Conservation (phyloP, 2,113 vertebrate species). For the Sakesphorus luctuosus region DNA sequence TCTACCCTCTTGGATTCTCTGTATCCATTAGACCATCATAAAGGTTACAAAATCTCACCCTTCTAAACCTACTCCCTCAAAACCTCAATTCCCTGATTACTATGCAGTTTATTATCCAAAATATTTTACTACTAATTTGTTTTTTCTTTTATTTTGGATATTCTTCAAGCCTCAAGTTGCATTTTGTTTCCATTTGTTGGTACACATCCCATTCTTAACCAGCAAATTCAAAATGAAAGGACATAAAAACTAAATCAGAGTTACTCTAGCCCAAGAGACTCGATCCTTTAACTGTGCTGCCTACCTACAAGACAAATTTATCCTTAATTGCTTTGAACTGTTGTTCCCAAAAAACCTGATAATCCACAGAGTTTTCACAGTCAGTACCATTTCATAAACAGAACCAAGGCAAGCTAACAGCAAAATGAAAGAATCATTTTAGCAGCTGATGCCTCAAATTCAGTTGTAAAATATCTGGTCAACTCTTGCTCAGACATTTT, state of each 20-base stretch:
- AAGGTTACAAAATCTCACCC: background rate
- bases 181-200: background rate
- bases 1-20: background rate
- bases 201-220: background rate
- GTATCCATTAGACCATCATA: background rate
- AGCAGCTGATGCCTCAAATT: background rate
- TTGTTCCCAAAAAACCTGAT: background rate
- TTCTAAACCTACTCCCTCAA: background rate
- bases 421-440: background rate
- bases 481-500: background rate
- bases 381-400: background rate
- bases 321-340: background rate
- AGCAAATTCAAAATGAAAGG: background rate
- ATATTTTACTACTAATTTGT: background rate
- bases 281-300: fast-evolving
- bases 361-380: background rate
- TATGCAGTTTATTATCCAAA: background rate
- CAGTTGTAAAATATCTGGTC: background rate
- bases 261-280: background rate
- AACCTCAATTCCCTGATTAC: background rate
- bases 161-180: background rate
- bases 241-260: background rate
- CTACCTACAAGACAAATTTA: background rate
- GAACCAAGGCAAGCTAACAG: background rate
- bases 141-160: background rate